Evolutionary conservation across 2,888 invertebrate species (phyloP).

Genomic region (Campoplex capitator): DNA sequence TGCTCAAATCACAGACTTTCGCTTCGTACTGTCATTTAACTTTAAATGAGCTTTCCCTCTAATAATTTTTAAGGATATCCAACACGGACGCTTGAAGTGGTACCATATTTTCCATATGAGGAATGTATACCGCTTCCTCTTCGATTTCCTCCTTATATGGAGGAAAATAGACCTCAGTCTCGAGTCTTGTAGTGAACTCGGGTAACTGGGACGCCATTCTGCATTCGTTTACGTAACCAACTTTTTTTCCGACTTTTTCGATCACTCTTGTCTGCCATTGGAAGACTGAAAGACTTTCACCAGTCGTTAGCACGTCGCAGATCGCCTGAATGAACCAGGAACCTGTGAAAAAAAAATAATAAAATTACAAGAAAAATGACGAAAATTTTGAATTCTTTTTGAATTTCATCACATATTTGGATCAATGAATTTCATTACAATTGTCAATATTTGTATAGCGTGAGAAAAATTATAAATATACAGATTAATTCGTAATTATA

Average conservation of each 20-base stretch:
- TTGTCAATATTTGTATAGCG: too few relatives aligned
- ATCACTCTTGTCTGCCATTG: slow-evolving; percentile 63
- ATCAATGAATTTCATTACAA: too few relatives aligned
- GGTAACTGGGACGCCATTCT: slow-evolving; percentile 53
- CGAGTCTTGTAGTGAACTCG: slow-evolving; percentile 28
- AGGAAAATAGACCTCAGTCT: slow-evolving; percentile 47
- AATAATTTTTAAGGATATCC: not conserved
- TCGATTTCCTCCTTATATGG: not conserved
- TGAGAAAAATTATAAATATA: too few relatives aligned
- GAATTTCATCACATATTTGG: not conserved
- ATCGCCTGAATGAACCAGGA: slow-evolving; percentile 78
- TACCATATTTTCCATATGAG: slow-evolving; percentile 10
- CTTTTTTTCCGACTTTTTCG: slow-evolving; percentile 50
- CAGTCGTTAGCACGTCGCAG: slow-evolving; percentile 70
- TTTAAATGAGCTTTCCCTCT: not conserved
- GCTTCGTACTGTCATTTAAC: not conserved
- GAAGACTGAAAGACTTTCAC: slow-evolving; percentile 51
- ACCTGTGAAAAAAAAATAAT: slow-evolving; percentile 63
- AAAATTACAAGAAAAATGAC: too few relatives aligned
- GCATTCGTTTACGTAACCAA: slow-evolving; percentile 26
- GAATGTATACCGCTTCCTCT: not conserved
- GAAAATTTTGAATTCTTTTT: not conserved
- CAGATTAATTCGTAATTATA: too few relatives aligned
- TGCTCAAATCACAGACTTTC: not conserved
- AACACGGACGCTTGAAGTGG: not conserved